Conservation (phyloP, 2,113 vertebrate genomes). For the Zapus hudsonius region DNA sequence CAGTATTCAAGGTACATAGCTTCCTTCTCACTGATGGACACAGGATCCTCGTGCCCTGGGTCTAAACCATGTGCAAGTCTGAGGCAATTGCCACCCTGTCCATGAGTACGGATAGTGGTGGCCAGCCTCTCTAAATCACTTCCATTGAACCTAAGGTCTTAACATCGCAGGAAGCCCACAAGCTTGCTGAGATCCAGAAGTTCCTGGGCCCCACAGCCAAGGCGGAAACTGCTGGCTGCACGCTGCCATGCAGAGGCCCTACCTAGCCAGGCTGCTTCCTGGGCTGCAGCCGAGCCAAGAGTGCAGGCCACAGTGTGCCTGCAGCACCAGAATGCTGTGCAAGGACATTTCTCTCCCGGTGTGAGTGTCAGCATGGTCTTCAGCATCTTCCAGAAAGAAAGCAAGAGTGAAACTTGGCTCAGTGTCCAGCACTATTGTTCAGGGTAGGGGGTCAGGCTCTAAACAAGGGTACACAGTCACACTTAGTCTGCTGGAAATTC, state of each 20-base stretch:
- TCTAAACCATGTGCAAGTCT: background rate
- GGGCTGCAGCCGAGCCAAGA: background rate
- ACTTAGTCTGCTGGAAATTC: background rate
- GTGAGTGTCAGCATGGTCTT: fast-evolving
- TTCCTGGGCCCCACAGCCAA: background rate
- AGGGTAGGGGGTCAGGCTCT: background rate
- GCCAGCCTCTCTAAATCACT: background rate
- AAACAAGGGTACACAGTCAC: too few relatives aligned
- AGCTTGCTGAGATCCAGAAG: background rate
- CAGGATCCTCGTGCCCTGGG: background rate
- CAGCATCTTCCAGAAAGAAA: background rate
- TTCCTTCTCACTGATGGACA: background rate
- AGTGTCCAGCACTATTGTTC: fast-evolving
- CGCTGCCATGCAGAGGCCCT: background rate
- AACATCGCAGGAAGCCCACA: background rate
- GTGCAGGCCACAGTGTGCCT: background rate
- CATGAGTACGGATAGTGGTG: fast-evolving
- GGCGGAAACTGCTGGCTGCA: background rate
- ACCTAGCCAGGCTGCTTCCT: background rate
- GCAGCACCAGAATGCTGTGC: background rate
- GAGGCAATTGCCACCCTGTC: background rate
- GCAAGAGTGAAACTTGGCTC: background rate
- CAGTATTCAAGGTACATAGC: background rate
- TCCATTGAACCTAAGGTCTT: background rate
- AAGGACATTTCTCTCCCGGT: background rate